Conservation (phyloP, 2,888 invertebrate species). For the Anticlea derivata region DNA sequence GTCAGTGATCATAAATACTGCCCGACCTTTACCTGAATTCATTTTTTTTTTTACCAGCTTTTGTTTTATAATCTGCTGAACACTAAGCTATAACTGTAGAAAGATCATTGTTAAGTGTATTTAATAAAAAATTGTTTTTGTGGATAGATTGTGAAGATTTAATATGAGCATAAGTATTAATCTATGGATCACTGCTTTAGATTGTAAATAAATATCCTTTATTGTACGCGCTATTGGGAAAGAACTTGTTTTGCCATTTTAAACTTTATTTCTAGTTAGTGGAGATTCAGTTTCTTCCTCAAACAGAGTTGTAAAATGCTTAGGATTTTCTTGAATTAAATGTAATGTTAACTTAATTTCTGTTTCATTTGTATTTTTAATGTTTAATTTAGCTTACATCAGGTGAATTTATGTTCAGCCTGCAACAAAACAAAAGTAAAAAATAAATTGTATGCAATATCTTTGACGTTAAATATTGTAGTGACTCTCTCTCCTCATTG, state of each 20-base stretch:
- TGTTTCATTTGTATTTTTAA: conserved; percentile 35
- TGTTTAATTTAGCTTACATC: conserved; percentile 6
- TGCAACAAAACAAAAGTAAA: too few species aligned
- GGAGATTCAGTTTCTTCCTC: conserved; percentile 20
- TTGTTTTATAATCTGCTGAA: neutral
- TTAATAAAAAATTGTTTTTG: conserved; percentile 8
- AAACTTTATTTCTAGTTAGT: conserved; percentile 14
- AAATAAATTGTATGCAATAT: too few species aligned
- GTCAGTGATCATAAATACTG: conserved; percentile 2
- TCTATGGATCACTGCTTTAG: conserved; percentile 41
- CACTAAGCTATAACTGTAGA: conserved; percentile 2
- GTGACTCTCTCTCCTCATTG: too few species aligned
- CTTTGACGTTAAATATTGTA: too few species aligned
- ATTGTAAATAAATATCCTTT: conserved; percentile 61
- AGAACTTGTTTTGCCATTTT: conserved; percentile 17
- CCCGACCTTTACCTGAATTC: conserved; percentile 1
- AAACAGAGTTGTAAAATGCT: conserved; percentile 62
- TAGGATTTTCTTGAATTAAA: conserved; percentile 73
- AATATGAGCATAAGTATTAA: conserved; percentile 44
- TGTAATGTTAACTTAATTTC: conserved; percentile 58
- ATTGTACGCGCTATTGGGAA: conserved; percentile 45
- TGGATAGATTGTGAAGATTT: conserved; percentile 25
- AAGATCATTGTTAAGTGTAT: neutral
- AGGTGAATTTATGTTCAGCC: too few species aligned
- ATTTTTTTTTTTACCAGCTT: neutral